These are phyloP conservation scores for Deroplatys truncata DNA, from an alignment of 2,888 invertebrate genomes.

Conservation along the genomic window DNA sequence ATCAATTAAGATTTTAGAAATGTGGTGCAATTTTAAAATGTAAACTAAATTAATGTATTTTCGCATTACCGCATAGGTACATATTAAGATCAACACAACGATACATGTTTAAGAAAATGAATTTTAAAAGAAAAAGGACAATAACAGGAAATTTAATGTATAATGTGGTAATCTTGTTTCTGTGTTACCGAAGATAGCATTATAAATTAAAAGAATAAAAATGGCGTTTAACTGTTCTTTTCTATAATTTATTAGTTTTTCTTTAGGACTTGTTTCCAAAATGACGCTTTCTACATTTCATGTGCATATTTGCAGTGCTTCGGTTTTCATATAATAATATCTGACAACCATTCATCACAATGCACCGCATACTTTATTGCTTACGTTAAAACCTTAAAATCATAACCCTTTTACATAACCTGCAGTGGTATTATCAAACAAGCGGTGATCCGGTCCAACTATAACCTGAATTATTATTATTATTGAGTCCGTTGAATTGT, in stretches of 20 bases:
- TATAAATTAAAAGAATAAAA: neutral
- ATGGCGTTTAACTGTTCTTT: neutral
- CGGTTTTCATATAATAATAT: neutral
- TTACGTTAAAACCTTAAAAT: neutral
- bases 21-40: neutral
- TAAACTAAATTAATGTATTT: neutral
- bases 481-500: neutral
- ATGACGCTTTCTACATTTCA: neutral
- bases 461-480: conserved; percentile 7
- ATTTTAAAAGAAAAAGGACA: neutral
- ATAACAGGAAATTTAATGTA: neutral
- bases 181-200: neutral
- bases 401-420: neutral
- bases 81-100: neutral
- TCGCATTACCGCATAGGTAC: neutral
- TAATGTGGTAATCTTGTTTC: neutral
- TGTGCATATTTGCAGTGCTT: neutral
- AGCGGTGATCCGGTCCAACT: neutral
- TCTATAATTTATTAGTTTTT: neutral
- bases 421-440: conserved; percentile 2
- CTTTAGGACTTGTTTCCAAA: neutral
- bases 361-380: neutral
- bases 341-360: neutral
- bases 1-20: neutral
- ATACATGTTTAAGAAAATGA: neutral